Conservation (phyloP, 2,888 invertebrate genomes). For the Congeria kusceri region DNA sequence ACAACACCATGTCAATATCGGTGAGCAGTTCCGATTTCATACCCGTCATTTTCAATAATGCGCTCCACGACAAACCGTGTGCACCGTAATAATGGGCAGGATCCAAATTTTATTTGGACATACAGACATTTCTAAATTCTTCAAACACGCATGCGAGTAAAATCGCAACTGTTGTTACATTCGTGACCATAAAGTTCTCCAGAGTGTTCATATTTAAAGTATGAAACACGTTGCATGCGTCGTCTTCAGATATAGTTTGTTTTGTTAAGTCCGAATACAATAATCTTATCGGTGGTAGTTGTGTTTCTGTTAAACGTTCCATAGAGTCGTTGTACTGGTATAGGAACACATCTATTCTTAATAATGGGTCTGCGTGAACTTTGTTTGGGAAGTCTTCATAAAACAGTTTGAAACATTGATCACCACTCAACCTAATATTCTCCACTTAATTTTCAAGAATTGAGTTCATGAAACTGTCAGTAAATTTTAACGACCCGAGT, state of each 20-base stretch:
- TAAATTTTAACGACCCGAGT: constrained; percentile 25
- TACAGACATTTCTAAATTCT: too few relatives aligned
- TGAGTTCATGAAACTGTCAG: constrained; percentile 24
- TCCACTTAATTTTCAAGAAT: constrained; percentile 24
- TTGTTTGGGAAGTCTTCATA: constrained; percentile 23
- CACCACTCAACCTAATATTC: constrained; percentile 9
- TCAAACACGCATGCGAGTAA: too few relatives aligned
- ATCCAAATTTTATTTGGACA: constrained; percentile 75
- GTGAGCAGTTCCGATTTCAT: constrained; percentile 71
- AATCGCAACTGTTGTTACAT: constrained; percentile 72
- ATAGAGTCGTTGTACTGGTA: constrained; percentile 79
- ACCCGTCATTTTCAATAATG: constrained; percentile 72
- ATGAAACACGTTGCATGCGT: constrained; percentile 15
- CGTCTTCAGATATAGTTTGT: not conserved
- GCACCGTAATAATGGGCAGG: constrained; percentile 72
- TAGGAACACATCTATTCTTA: constrained; percentile 76
- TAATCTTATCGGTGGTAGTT: constrained; percentile 54
- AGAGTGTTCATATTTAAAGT: constrained; percentile 12
- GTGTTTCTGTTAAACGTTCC: constrained; percentile 68
- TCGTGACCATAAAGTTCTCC: constrained; percentile 4
- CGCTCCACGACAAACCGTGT: constrained; percentile 79
- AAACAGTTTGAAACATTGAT: constrained; percentile 19
- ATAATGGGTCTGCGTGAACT: constrained; percentile 19
- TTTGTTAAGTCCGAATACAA: constrained; percentile 42
- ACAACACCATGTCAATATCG: constrained; percentile 72